A percentile compares a stretch with the other conserved stretches of the same genome.
Conservation (phyloP, 2,113 vertebrate genomes). For the Sceloporus undulatus region DNA sequence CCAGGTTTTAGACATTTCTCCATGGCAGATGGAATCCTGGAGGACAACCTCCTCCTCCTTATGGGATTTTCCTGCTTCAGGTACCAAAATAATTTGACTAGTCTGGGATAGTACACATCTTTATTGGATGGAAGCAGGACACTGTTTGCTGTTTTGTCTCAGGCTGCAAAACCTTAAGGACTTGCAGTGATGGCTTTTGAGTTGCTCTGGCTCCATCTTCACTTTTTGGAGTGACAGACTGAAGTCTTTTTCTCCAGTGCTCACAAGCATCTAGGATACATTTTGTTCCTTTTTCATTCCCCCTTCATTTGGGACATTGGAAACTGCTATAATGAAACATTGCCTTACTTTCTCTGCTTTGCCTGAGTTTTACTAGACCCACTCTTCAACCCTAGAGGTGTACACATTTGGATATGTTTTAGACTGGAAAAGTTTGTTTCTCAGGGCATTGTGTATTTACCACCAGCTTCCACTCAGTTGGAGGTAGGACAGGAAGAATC, state of each 20-base stretch:
- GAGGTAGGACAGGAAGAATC: not conserved
- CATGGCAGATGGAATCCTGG: too few relatives aligned
- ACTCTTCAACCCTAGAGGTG: not conserved
- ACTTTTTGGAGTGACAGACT: not conserved
- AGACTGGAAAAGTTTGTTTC: not conserved
- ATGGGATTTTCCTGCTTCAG: too few relatives aligned
- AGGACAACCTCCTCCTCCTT: too few relatives aligned
- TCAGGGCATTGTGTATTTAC: not conserved
- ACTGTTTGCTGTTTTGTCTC: not conserved
- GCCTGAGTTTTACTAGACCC: not conserved
- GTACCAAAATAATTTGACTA: too few relatives aligned
- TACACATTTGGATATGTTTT: too few relatives aligned
- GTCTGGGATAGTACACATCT: too few relatives aligned
- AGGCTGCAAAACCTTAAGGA: too few relatives aligned
- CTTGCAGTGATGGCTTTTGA: not conserved
- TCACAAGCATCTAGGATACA: not conserved
- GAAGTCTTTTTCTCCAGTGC: too few relatives aligned
- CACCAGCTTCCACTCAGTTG: not conserved
- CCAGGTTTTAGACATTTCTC: too few relatives aligned
- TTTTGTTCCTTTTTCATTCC: not conserved
- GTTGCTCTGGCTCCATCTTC: not conserved
- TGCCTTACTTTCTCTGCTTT: too few relatives aligned
- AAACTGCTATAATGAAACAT: too few relatives aligned
- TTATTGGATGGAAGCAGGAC: too few relatives aligned
- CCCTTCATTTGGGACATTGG: not conserved